These are phyloP conservation scores for Gnathonemus longibarbis DNA, from an alignment of 2,113 vertebrate genomes.

Conservation along the genomic window DNA sequence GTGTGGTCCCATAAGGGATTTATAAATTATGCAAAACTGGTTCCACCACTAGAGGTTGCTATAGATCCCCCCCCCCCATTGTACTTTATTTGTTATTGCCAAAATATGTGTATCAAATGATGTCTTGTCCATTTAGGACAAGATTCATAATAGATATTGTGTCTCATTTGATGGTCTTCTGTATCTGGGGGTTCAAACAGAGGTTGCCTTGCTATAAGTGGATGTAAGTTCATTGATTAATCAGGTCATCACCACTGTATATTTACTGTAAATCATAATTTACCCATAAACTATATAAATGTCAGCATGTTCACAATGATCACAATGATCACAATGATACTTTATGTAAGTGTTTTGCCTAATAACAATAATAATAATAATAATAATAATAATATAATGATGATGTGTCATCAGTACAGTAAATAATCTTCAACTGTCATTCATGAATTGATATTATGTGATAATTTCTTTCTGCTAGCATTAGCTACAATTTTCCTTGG, in stretches of 20 bases:
- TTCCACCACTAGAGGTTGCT: slow-evolving; percentile 13
- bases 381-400: not conserved
- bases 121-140: not conserved
- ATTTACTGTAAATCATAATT: not conserved
- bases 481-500: not conserved
- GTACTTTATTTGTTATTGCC: not conserved
- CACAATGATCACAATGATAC: not conserved
- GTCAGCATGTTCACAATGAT: not conserved
- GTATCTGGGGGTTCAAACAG: not conserved
- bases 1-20: not conserved
- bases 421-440: not conserved
- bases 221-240: not conserved
- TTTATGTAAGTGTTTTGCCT: not conserved
- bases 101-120: not conserved
- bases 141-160: not conserved
- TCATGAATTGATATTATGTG: not conserved
- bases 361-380: not conserved
- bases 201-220: not conserved
- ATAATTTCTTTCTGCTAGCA: not conserved
- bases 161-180: not conserved
- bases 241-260: not conserved
- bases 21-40: not conserved
- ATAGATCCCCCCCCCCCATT: not conserved
- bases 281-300: not conserved
- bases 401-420: not conserved